Base-by-base conservation (phyloP, 2,113 vertebrate genomes). In the Eulemur macaco region DNA sequence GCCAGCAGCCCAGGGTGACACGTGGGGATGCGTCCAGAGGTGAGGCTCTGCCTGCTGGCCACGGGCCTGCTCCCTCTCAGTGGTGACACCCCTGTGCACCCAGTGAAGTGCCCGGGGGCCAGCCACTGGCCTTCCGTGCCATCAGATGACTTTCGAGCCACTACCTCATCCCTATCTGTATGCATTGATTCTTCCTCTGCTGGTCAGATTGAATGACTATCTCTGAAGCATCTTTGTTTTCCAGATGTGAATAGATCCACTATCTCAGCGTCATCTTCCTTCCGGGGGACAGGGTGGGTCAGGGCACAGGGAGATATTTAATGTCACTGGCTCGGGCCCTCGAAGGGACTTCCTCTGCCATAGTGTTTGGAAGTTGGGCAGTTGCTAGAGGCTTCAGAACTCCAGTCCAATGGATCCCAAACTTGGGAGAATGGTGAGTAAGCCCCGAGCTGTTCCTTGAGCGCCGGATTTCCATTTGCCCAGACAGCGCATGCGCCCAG, bases 151-250 rank as follows among this genome's bases (percentile, higher is more conserved):
- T 76, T 80, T 31, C 21, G 0, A n/a, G 56, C 42, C 85, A 50
- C 87, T 34, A 27, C 31, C 73, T 80, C 78, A 73, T 60, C 15
- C 58, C 0, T 18, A 11, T 54, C 63, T 89, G 21, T 8, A 39
- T 4, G 4, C 60, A 15, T 77, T 73, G 86, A 64, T 64, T 31
- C 78, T 85, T 63, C 68, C 74, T 77, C 29, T 3, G 9, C 80
- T 56, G 14, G 8, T 25, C 1, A 0, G 4, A 42, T 0, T 45
- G 77, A 71, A 54, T 21, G 64, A 6, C 0, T 10, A 6, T 63
- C 58, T 94, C 77, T 68, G 84, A 80, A 85, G 89, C 82, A 21
- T 77, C 96, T 93, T 96, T 96, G 97, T 97, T 84, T 86, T 45
- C 68, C 11, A 2, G 4, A 47, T 29, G 37, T 93, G 87, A 96